Percentiles rank a stretch among this genome's conserved stretches.
Evolutionary conservation across 2,888 invertebrate species (phyloP).

Genomic region (Sinhomidia bicolor): DNA sequence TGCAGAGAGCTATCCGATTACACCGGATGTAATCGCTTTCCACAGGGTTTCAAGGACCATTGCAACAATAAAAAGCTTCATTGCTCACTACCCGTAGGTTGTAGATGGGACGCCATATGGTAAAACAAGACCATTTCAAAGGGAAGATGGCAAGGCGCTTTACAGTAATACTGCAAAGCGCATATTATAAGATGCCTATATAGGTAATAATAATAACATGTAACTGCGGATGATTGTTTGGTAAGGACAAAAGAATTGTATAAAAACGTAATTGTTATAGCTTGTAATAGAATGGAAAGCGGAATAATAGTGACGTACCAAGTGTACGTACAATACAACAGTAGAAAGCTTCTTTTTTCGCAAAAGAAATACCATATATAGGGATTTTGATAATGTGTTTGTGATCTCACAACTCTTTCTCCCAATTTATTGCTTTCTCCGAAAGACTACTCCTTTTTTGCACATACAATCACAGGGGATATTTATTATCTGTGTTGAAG

Average conservation of each 20-base stretch:
- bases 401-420: background rate
- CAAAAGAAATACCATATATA: background rate
- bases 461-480: background rate
- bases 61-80: background rate
- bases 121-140: background rate
- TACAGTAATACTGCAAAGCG: no score
- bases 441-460: background rate
- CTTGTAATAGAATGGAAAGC: background rate
- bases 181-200: no score
- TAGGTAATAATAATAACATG: background rate
- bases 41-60: background rate
- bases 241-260: background rate
- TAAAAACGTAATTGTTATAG: background rate
- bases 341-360: no score
- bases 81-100: background rate
- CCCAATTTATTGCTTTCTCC: background rate
- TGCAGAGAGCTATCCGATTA: background rate
- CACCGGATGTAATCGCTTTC: background rate
- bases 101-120: constrained; percentile 9
- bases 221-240: background rate
- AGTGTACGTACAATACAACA: background rate
- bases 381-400: background rate
- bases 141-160: background rate
- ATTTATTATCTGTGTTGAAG: background rate
- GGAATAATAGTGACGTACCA: background rate